phyloP scores from a whole-genome alignment of 2,113 vertebrate species.

The Antechinus flavipes region DNA sequence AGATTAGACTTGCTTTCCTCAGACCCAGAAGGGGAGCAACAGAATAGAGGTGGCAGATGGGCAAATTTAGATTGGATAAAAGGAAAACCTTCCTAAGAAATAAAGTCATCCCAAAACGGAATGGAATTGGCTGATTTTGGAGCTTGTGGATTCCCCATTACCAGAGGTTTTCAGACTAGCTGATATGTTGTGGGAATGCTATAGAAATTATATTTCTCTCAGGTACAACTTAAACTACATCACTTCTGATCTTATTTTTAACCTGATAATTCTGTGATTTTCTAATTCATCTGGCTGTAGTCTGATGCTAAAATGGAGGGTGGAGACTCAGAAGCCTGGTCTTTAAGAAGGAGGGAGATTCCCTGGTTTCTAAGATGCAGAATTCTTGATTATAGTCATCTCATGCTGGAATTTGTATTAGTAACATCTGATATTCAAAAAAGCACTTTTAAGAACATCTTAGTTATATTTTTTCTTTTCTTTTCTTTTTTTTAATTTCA shows the following conservation, averaged over 20 bases:
- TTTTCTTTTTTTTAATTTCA: too few species aligned
- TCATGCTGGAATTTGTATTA: background rate
- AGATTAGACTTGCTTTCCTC: background rate
- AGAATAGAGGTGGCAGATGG: background rate
- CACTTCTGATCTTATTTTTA: background rate
- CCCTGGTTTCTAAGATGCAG: background rate
- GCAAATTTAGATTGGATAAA: background rate
- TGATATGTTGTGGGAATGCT: background rate
- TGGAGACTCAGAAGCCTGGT: background rate
- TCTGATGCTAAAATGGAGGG: background rate
- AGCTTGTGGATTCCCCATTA: background rate
- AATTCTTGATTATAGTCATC: background rate
- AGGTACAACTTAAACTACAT: background rate
- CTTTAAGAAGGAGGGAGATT: background rate
- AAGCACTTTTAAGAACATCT: background rate
- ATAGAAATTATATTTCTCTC: background rate
- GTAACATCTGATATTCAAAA: background rate
- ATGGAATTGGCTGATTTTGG: background rate
- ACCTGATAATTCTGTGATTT: background rate
- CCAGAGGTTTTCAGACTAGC: background rate
- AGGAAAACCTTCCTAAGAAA: background rate
- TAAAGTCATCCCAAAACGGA: background rate
- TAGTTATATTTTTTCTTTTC: background rate
- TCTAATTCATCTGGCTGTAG: background rate
- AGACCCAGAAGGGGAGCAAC: background rate